These are phyloP conservation scores for Idaea biselata DNA, from an alignment of 2,888 invertebrate species.

Conservation along the genomic window DNA sequence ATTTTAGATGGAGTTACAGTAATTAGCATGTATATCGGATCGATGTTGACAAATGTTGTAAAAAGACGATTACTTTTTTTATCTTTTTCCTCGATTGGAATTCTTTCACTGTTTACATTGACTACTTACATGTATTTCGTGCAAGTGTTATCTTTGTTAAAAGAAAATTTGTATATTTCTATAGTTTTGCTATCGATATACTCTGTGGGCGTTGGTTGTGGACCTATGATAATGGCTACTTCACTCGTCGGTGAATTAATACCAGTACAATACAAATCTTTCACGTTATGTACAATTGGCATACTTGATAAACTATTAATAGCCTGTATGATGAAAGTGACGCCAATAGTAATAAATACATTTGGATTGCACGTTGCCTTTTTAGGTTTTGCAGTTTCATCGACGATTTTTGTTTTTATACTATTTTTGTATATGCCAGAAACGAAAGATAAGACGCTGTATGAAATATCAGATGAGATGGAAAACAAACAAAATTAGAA, in stretches of 20 bases:
- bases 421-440: conserved; percentile 45
- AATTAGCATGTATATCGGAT: conserved; percentile 33
- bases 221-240: conserved; percentile 31
- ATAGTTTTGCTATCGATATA: conserved; percentile 27
- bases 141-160: background rate
- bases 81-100: background rate
- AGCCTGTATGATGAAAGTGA: conserved; percentile 25
- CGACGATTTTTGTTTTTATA: conserved; percentile 20
- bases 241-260: conserved; percentile 34
- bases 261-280: conserved; percentile 30
- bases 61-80: background rate
- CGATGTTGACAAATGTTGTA: background rate
- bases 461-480: conserved; percentile 32
- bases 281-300: conserved; percentile 19
- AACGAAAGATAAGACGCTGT: conserved; percentile 48
- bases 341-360: conserved; percentile 31
- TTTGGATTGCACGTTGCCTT: conserved; percentile 35
- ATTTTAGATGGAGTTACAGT: conserved; percentile 25
- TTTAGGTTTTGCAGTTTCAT: conserved; percentile 29
- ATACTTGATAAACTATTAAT: background rate
- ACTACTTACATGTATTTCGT: background rate
- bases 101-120: background rate
- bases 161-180: conserved; percentile 7
- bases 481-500: background rate
- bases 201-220: conserved; percentile 36